Evolutionary conservation across 1,140 invertebrate species (phyloP), one percentile per base, ranked within the genome.

Genomic region (Campoletis sonorensis): DNA sequence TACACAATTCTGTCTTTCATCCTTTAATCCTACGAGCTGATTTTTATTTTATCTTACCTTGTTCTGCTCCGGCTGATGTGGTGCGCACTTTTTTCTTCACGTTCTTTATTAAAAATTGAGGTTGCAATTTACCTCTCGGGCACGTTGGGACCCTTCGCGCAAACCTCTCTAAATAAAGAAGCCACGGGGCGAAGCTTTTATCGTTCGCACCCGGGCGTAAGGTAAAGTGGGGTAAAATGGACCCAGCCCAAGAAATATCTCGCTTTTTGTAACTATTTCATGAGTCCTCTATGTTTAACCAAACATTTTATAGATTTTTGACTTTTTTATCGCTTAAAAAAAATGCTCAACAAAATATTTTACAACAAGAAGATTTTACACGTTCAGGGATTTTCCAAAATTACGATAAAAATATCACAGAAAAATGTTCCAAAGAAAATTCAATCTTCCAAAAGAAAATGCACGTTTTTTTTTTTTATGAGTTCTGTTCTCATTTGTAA

Each of bases 61-160:
- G 61, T 64, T 64, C 23, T 75, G n/a, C 72, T 75, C n/a, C 13
- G n/a, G 27, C 49, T 64, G 18, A 21, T 10, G n/a, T 11, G 37
- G 33, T 72, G 81, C 83, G 79, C 84, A 15, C 23, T 64, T 64
- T 64, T 85, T 88, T 86, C 87, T 87, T 80, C 83, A 82, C 80
- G 83, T 70, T 84, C 86, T 89, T 89, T 90, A 89, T 90, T 89
- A 90, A 90, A 90, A 90, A 90, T 90, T 89, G 87, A 90, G 85
- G 86, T 89, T 87, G 88, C 89, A 89, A 90, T 90, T 90, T 88
- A 87, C 88, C 88, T 85, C 85, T 37, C 84, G 84, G 86, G 82
- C 86, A 83, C 71, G 54, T 21, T 58, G 54, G 33, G 71, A 8
- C 68, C 68, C 21, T 49, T n/a, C 81, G 81, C 81, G 80, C 85